These are phyloP conservation scores for Lagria hirta DNA, from an alignment of 2,888 invertebrate genomes.

Conservation along the genomic window DNA sequence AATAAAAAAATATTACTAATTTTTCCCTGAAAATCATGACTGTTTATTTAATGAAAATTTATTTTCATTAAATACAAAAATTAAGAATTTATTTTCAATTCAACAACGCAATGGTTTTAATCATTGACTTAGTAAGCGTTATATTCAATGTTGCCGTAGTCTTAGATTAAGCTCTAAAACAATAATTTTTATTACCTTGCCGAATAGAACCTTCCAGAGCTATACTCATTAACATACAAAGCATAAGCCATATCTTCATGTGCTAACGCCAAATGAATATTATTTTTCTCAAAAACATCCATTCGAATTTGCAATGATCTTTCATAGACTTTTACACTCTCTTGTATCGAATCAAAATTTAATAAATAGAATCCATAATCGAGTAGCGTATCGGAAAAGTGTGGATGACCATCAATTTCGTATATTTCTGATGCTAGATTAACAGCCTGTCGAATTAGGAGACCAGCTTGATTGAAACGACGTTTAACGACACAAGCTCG, in stretches of 20 bases:
- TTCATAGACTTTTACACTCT: constrained; percentile 83
- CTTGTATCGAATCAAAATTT: constrained; percentile 81
- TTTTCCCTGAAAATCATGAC: no score
- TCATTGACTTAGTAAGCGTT: no score
- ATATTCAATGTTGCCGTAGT: no score
- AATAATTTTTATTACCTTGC: constrained; percentile 60
- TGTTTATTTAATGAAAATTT: no score
- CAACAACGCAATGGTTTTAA: no score
- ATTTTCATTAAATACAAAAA: no score
- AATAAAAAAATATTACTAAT: no score
- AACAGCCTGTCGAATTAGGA: constrained; percentile 81
- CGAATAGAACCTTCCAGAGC: constrained; percentile 79
- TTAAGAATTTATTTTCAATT: no score
- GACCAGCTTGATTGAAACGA: constrained; percentile 77
- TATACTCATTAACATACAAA: constrained; percentile 89
- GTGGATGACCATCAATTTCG: constrained; percentile 68
- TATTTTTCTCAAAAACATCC: constrained; percentile 77
- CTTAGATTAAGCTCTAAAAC: no score
- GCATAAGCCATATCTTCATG: constrained; percentile 94
- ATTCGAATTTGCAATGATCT: constrained; percentile 74
- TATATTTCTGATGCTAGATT: constrained; percentile 66
- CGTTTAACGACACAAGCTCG: constrained; percentile 90
- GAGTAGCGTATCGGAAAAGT: constrained; percentile 79
- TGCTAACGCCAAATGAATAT: constrained; percentile 84
- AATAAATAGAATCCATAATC: constrained; percentile 91